Conservation (phyloP, 2,888 invertebrate genomes). For the Dastarcus helophoroides region DNA sequence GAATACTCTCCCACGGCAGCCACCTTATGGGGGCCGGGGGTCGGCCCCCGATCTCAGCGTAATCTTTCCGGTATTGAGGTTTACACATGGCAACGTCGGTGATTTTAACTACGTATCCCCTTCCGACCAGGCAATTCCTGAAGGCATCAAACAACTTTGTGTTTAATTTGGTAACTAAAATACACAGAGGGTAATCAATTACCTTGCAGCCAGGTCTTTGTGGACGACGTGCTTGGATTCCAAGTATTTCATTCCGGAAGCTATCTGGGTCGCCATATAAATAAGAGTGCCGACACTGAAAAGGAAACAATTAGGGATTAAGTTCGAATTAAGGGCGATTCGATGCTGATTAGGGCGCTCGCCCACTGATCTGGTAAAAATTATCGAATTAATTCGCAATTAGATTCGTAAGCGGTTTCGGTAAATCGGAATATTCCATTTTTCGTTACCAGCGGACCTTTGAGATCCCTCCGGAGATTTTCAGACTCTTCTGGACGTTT, state of each 20-base stretch:
- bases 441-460: too few species aligned
- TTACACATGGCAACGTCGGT: constrained; percentile 53
- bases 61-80: constrained; percentile 50
- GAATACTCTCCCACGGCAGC: constrained; percentile 55
- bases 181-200: not conserved
- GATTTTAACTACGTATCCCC: constrained; percentile 49
- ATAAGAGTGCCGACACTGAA: constrained; percentile 55
- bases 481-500: too few species aligned
- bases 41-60: constrained; percentile 50
- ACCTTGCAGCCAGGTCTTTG: constrained; percentile 64
- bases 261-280: constrained; percentile 63
- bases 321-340: constrained; percentile 11
- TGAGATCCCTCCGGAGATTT: too few species aligned
- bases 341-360: constrained; percentile 4
- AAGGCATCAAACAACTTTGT: constrained; percentile 1
- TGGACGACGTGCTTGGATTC: constrained; percentile 69
- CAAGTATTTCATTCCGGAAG: constrained; percentile 69
- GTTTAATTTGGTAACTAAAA: constrained; percentile 2
- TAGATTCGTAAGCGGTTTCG: too few species aligned
- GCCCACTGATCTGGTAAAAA: too few species aligned
- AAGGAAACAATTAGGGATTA: constrained; percentile 12
- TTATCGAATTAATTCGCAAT: too few species aligned
- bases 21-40: constrained; percentile 51
- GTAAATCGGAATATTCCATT: too few species aligned
- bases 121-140: constrained; percentile 51